Evolutionary conservation across 2,888 invertebrate species (phyloP).

Genomic region (Drosophila sordidula): DNA sequence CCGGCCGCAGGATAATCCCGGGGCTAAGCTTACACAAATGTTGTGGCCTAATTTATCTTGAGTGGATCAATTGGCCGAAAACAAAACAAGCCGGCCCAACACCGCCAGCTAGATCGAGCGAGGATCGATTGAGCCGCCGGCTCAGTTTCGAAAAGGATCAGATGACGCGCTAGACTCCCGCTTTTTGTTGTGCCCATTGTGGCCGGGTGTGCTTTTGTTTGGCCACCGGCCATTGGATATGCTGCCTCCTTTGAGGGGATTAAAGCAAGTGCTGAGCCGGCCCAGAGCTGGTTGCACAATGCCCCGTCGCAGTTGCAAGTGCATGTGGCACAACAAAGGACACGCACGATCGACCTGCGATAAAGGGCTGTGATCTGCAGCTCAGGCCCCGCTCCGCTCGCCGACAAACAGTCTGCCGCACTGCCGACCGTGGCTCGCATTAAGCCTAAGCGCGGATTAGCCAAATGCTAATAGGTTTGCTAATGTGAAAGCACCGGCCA

Average conservation of each 20-base stretch:
- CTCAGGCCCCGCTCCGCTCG: constrained; percentile 16
- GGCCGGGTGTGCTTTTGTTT: constrained; percentile 72
- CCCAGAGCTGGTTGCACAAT: constrained; percentile 63
- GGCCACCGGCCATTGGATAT: constrained; percentile 28
- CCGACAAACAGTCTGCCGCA: constrained; percentile 61
- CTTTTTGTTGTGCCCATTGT: constrained; percentile 60
- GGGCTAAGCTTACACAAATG: constrained; percentile 68
- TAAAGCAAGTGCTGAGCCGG: constrained; percentile 62
- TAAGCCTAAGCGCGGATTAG: constrained; percentile 71
- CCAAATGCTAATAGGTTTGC: constrained; percentile 73
- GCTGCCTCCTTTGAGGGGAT: constrained; percentile 43
- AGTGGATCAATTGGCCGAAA: constrained; percentile 77
- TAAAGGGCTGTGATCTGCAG: constrained; percentile 61
- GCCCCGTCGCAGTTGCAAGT: constrained; percentile 35
- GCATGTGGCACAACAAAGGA: constrained; percentile 59
- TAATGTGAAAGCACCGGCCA: constrained; percentile 64
- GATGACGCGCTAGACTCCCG: constrained; percentile 39
- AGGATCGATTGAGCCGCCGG: constrained; percentile 31
- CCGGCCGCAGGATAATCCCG: constrained; percentile 37
- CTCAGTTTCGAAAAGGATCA: constrained; percentile 27
- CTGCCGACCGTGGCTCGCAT: too few relatives aligned
- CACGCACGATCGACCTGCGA: constrained; percentile 67
- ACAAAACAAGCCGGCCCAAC: constrained; percentile 22
- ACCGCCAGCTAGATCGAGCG: constrained; percentile 24
- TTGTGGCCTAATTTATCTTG: constrained; percentile 82